A percentile compares a stretch with the other conserved stretches of the same genome.
Evolutionary conservation across 1,140 invertebrate genomes (phyloP).

Genomic region (Megalonaias nervosa): DNA sequence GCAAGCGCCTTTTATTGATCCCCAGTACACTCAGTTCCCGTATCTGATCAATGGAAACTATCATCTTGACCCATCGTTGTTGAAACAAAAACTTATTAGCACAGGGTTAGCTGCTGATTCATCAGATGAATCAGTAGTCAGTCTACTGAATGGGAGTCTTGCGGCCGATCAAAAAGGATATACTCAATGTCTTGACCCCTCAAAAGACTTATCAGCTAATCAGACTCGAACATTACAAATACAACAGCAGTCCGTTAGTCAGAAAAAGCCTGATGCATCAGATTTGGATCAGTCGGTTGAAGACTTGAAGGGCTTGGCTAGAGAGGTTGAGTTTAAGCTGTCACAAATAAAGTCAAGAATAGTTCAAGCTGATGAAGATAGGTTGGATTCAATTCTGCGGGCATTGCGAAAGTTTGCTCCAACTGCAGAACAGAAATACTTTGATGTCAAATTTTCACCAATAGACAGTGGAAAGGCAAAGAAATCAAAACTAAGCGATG

Average conservation of each 20-base stretch:
- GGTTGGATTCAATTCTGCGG: constrained; percentile 56
- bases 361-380: constrained; percentile 58
- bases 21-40: constrained; percentile 45
- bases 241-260: not conserved
- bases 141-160: not conserved
- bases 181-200: not conserved
- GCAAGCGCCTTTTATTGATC: constrained; percentile 31
- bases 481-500: constrained; percentile 57
- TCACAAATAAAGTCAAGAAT: constrained; percentile 59
- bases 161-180: constrained; percentile 19
- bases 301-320: constrained; percentile 57
- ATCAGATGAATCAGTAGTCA: constrained; percentile 30
- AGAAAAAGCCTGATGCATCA: constrained; percentile 6
- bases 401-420: constrained; percentile 61
- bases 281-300: constrained; percentile 58
- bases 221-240: not conserved
- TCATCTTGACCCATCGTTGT: constrained; percentile 58
- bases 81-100: constrained; percentile 60
- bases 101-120: constrained; percentile 58
- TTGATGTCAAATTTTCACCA: constrained; percentile 36
- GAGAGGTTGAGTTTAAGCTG: constrained; percentile 59
- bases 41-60: constrained; percentile 61
- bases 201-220: not conserved
- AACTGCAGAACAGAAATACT: constrained; percentile 35
- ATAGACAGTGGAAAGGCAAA: constrained; percentile 45